Evolutionary conservation across 2,113 vertebrate genomes (phyloP).

Genomic region (Piprites chloris): DNA sequence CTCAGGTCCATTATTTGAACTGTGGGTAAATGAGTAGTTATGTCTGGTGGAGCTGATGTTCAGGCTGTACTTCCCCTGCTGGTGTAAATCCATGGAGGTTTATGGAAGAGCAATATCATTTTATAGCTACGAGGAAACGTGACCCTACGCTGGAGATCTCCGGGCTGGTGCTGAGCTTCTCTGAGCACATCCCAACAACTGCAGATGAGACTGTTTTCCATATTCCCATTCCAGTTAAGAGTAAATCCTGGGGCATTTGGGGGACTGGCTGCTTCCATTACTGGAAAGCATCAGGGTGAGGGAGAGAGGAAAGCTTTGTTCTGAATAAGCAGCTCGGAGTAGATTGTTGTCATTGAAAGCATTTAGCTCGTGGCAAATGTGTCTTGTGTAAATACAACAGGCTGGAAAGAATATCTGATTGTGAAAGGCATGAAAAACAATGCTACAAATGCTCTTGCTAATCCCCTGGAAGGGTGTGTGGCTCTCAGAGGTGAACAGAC

Average conservation of each 20-base stretch:
- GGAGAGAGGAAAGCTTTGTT: not conserved
- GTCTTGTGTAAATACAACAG: not conserved
- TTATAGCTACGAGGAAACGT: not conserved
- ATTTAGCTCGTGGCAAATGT: slow-evolving; percentile 12
- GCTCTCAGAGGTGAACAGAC: not conserved
- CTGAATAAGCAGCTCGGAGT: not conserved
- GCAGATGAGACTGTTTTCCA: not conserved
- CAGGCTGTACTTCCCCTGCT: not conserved
- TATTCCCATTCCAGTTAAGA: not conserved
- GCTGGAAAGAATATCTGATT: not conserved
- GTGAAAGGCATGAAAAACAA: not conserved
- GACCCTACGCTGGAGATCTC: not conserved
- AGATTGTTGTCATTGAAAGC: not conserved
- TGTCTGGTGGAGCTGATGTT: not conserved
- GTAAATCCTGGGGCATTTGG: not conserved
- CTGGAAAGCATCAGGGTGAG: not conserved
- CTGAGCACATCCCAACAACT: not conserved
- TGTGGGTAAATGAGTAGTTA: not conserved
- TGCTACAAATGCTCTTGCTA: not conserved
- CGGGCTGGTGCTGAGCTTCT: not conserved
- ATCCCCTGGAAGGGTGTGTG: not conserved
- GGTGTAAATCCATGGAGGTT: not conserved
- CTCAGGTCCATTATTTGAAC: not conserved
- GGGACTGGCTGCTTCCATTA: not conserved
- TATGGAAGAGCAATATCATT: not conserved